Base-by-base conservation (phyloP, 1,140 invertebrate species). In the Cyclargus thomasi region DNA sequence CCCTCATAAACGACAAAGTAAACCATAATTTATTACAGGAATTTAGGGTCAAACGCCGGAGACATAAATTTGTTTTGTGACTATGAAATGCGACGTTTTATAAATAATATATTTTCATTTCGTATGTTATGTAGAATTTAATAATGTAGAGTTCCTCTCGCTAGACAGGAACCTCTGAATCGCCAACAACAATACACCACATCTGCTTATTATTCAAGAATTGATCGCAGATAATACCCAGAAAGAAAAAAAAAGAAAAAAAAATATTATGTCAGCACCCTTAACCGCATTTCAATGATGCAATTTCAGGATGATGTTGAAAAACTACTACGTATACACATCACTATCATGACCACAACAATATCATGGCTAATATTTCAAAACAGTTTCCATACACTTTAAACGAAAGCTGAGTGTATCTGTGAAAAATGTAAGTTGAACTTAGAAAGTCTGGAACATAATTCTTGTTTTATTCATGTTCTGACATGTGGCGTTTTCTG, bases 1-100 rank as follows among this genome's bases (percentile, higher is more conserved):
- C 81, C 77, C 83, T 88, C 85, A 90, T 90, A 90, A 90, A 90
- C 86, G 85, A 88, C 85, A 88, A 86, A 89, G 85, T 89, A 88
- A 89, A 89, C 81, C 81, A 87, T 88, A 85, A 88, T 86, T 86
- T 90, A 90, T 88, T 78, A 77, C 81, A 67, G 78, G 80, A 86
- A 82, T 88, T 88, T 90, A 88, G 83, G 86, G 84, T 83, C 85
- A 81, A 80, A 82, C 78, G 76, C 73, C 76, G 77, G 72, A 77
- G 68, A 81, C 80, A 78, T 87, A 86, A 82, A 86, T 86, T 82
- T 77, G 77, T 79, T 20, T 72, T 76, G 55, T 55, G 35, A 65
- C 53, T 65, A 35, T 57, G 64, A 65, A 35, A 65, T 65, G 57
- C 29, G 17, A 20, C 55, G 17, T 55, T 55, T 55, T 55, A 59